These are phyloP conservation scores for Podarcis raffonei DNA, from an alignment of 2,113 vertebrate genomes.

Conservation along the genomic window DNA sequence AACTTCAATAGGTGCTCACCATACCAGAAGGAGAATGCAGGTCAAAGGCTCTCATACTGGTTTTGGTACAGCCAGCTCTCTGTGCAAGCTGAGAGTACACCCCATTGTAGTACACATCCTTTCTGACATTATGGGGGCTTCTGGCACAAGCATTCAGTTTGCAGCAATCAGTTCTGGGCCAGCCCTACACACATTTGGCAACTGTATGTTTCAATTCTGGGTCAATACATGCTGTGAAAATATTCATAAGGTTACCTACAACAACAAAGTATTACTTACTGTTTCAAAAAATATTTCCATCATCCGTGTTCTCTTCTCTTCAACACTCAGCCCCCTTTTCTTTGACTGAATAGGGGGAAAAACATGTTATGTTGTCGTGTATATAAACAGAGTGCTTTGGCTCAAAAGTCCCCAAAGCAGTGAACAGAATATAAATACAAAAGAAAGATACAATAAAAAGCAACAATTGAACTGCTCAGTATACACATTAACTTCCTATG, in stretches of 20 bases:
- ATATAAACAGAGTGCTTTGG: too few species aligned
- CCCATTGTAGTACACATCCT: neutral
- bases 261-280: conserved; percentile 75
- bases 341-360: conserved; percentile 83
- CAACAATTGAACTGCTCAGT: too few species aligned
- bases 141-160: neutral
- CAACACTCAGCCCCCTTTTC: conserved; percentile 93
- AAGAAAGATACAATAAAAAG: too few species aligned
- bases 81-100: neutral
- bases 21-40: neutral
- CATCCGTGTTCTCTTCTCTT: conserved; percentile 96
- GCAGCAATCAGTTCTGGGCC: neutral
- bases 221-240: neutral
- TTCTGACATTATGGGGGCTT: neutral
- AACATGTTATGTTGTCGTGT: too few species aligned
- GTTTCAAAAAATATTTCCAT: conserved; percentile 99
- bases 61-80: neutral
- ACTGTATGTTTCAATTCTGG: neutral
- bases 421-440: too few species aligned
- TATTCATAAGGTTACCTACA: neutral
- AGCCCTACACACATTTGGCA: neutral
- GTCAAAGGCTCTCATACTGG: neutral
- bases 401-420: too few species aligned
- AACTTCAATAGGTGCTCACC: neutral
- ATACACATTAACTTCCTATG: too few species aligned